Conservation (phyloP, 2,113 vertebrate genomes). For the Loxodonta africana region DNA sequence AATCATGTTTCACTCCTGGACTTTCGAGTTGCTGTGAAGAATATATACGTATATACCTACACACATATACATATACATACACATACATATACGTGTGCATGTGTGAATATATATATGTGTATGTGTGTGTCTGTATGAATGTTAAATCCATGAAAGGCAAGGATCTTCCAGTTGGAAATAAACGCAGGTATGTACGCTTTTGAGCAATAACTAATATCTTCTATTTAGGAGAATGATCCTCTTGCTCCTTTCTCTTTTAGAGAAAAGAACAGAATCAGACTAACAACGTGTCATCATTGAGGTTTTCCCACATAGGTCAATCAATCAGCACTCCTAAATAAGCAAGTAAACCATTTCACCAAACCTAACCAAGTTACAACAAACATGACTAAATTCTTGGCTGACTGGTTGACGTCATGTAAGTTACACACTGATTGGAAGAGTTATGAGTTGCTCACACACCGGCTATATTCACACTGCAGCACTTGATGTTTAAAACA, state of each 20-base stretch:
- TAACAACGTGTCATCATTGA: neutral
- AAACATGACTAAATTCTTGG: neutral
- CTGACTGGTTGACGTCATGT: neutral
- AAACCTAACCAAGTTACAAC: neutral
- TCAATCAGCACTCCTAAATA: neutral
- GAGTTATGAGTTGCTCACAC: neutral
- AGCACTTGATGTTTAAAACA: neutral
- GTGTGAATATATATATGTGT: neutral
- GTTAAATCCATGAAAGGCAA: neutral
- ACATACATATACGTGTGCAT: neutral
- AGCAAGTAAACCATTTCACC: conserved; percentile 2
- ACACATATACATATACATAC: neutral
- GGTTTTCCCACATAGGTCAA: neutral
- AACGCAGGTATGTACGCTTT: neutral
- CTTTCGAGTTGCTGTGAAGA: neutral
- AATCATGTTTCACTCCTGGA: neutral
- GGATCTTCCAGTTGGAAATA: conserved; percentile 24
- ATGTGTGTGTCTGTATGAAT: neutral
- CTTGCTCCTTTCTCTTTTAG: neutral
- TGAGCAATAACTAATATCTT: neutral
- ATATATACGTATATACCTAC: neutral
- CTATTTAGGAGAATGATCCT: neutral
- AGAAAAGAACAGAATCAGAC: conserved; percentile 4
- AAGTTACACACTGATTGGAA: neutral
- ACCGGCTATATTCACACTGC: neutral